Evolutionary conservation across 2,797 vertebrate genomes (phyloP), one percentile per base, ranked within the genome.

Genomic region (Streptopelia turtur): DNA sequence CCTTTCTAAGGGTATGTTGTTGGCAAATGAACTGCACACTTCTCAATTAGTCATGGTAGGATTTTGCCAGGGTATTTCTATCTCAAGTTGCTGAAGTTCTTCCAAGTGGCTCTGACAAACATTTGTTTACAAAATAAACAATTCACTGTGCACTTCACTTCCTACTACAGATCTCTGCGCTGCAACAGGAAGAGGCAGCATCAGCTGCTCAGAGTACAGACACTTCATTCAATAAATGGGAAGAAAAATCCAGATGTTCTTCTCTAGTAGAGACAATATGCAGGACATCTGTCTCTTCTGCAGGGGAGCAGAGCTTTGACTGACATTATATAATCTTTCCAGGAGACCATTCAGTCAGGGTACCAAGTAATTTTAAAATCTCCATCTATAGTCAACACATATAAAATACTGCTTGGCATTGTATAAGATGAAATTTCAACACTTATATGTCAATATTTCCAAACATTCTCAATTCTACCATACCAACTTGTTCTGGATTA

Each of bases 401-500:
- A 47, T 5, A 55, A 84, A 87, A 94, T 49, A 66, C 20, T 69
- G 55, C 39, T 37, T 65, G 57, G 45, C 30, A 63, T 9, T 69
- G 37, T 22, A 80, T 1, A 89, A 39, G 50, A 59, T 53, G 70
- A 93, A 78, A 45, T 76, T 52, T 76, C 76, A 92, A 55, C 55
- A 80, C 41, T 91, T 92, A 41, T 5, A 7, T 55, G 33, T 66
- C 72, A 65, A 47, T 83, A 84, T 87, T 96, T 95, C 89, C 86
- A 94, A 95, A 84, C 17, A 64, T 35, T 71, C 39, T 84, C 64
- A 77, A 89, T 41, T 87, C 52, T 76, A 84, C 94, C 43, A 82
- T 57, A 90, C 95, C 93, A 92, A 70, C 25, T 87, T 88, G 55
- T 31, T 83, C 70, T 86, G 50, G 39, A 83, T 60, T 88, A 75